phyloP scores from a whole-genome alignment of 2,797 vertebrate species.

The Intellagama lesueurii region DNA sequence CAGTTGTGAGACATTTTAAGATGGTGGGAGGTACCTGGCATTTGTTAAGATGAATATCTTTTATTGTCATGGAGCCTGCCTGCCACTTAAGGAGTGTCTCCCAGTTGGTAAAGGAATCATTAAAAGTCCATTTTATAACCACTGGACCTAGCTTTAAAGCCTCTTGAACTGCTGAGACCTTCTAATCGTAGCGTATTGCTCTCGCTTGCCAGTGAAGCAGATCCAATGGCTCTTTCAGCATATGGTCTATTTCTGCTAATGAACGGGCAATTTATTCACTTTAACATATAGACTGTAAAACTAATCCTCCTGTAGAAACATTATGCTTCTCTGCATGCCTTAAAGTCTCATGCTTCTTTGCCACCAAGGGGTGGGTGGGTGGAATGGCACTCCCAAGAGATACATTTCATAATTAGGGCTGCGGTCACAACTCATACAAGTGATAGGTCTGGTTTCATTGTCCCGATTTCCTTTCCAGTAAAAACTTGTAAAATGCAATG shows the following conservation, averaged over 20 bases:
- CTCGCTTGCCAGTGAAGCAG: slow-evolving; percentile 74
- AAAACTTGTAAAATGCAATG: background rate
- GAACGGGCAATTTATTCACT: slow-evolving; percentile 64
- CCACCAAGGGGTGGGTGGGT: background rate
- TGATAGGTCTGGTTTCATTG: slow-evolving; percentile 4
- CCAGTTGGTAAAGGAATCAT: slow-evolving; percentile 76
- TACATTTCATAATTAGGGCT: slow-evolving; percentile 18
- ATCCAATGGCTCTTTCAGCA: slow-evolving; percentile 62
- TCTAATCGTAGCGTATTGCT: slow-evolving; percentile 70
- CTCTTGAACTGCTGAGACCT: slow-evolving; percentile 75
- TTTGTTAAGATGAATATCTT: slow-evolving; percentile 67
- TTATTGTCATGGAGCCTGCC: slow-evolving; percentile 62
- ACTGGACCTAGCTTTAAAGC: slow-evolving; percentile 74
- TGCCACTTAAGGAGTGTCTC: slow-evolving; percentile 68
- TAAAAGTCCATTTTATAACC: slow-evolving; percentile 80
- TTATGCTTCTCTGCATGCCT: slow-evolving; percentile 50
- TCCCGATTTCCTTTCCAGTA: background rate
- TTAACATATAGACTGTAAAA: slow-evolving; percentile 60
- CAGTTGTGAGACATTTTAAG: slow-evolving; percentile 49
- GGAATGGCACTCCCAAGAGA: slow-evolving; percentile 47
- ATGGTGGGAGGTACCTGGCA: slow-evolving; percentile 40
- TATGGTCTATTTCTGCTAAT: slow-evolving; percentile 68
- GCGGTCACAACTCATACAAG: background rate
- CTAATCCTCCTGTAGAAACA: slow-evolving; percentile 58
- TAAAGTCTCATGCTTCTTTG: slow-evolving; percentile 38